Evolutionary conservation across 2,797 vertebrate genomes (phyloP), one percentile per base, ranked within the genome.

Genomic region (Manis pentadactyla): DNA sequence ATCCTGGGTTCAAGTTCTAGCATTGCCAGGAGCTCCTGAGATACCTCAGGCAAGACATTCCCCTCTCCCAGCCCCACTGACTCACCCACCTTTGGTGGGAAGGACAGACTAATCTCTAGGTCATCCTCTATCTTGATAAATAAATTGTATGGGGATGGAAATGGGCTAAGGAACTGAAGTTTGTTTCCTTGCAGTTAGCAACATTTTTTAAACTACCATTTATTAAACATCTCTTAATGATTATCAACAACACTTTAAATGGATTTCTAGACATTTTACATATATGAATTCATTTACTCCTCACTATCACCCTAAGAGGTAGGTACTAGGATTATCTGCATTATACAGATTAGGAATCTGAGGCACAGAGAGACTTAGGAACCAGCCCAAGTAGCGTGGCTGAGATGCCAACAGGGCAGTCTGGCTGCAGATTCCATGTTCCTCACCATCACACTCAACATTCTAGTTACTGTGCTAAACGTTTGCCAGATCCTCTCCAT

Each of bases 401-500:
- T 11, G 27, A 69, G 78, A 49, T 79, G 82, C 79, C 31, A 49
- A 53, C 61, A 39, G 46, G 63, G 83, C 61, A 5, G 19, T 29
- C 81, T 88, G 91, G 81, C 61, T 34, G 4, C 25, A 34, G 51
- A 59, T 29, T 46, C 37, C 0, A 0, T 17, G 39, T 13, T 68
- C 74, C 59, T 29, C 7, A 2, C 18, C 12, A 55, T 25, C 29
- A 39, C 46, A 4, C 31, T 55, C 59, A 9, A 31, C 51, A 31
- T 95, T 97, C 92, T 51, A 73, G 92, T 66, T 87, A 31, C 83
- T 0, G 68, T 29, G 86, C 71, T n/a, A 42, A 27, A 14, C 66
- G 81, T 91, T 95, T 81, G 90, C 69, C 96, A 84, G 84, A 63
- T 91, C 85, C 68, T 74, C 37, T 87, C 42, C 34, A 39, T 79